phyloP scores from a whole-genome alignment of 2,797 vertebrate genomes.

The Onychomys torridus region DNA sequence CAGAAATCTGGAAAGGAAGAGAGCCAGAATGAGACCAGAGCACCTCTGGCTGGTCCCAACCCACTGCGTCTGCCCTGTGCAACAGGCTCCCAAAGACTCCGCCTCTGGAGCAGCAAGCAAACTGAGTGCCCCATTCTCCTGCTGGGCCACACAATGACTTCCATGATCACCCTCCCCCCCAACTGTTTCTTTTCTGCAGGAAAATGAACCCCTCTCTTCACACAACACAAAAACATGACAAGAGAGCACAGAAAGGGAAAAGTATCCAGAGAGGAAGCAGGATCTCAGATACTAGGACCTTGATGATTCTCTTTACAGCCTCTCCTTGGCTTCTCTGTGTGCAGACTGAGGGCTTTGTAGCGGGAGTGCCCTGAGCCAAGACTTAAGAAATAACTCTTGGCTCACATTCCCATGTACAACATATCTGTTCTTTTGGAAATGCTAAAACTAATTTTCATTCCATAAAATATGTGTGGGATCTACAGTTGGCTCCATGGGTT shows the following conservation, averaged over 20 bases:
- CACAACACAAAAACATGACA: rapidly evolving
- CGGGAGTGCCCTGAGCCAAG: not conserved
- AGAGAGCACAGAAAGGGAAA: rapidly evolving
- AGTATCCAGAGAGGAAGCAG: rapidly evolving
- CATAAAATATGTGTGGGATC: rapidly evolving
- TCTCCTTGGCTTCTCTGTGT: too few relatives aligned
- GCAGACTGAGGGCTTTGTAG: not conserved
- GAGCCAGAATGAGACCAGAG: not conserved
- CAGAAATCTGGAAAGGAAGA: not conserved
- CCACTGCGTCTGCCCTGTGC: not conserved
- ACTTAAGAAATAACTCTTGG: not conserved
- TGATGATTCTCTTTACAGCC: rapidly evolving
- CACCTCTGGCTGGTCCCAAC: not conserved
- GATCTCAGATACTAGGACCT: rapidly evolving
- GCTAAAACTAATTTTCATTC: not conserved
- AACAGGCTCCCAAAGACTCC: too few relatives aligned
- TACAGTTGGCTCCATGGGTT: not conserved
- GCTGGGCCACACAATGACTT: not conserved
- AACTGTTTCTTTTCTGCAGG: rapidly evolving
- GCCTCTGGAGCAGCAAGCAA: too few relatives aligned
- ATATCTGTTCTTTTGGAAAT: not conserved
- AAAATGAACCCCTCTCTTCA: not conserved
- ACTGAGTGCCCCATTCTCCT: not conserved
- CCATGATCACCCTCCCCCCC: rapidly evolving
- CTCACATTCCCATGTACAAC: rapidly evolving